Conservation (phyloP, 2,797 vertebrate genomes). For the Chrysocyon brachyurus region DNA sequence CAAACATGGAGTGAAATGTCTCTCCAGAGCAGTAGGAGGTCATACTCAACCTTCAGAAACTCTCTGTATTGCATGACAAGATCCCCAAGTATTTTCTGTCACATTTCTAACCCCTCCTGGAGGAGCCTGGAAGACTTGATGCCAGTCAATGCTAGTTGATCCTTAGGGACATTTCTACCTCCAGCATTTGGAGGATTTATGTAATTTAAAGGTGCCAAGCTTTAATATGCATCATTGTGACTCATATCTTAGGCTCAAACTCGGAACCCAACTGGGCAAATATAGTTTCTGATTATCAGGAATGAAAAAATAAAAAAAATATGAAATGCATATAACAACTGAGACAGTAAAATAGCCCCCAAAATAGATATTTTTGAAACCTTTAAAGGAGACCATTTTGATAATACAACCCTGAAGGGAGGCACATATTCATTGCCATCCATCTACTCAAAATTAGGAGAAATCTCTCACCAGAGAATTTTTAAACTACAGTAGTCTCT, state of each 20-base stretch:
- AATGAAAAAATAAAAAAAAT: neutral
- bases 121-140: neutral
- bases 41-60: neutral
- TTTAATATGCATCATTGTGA: neutral
- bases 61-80: neutral
- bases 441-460: conserved; percentile 57
- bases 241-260: neutral
- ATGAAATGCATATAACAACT: neutral
- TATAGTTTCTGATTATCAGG: neutral
- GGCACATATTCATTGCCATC: neutral
- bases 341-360: neutral
- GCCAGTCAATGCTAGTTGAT: too few species aligned
- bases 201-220: neutral
- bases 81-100: neutral
- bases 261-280: neutral
- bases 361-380: neutral
- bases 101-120: neutral
- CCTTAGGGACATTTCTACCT: neutral
- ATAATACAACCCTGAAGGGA: neutral
- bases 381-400: conserved; percentile 21
- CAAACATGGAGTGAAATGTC: neutral
- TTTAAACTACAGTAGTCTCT: neutral
- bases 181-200: neutral
- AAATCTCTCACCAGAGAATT: conserved; percentile 65
- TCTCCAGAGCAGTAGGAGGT: neutral